phyloP scores from a whole-genome alignment of 64 coral and sea anemone species.

The Dendronephthya gigantea region DNA sequence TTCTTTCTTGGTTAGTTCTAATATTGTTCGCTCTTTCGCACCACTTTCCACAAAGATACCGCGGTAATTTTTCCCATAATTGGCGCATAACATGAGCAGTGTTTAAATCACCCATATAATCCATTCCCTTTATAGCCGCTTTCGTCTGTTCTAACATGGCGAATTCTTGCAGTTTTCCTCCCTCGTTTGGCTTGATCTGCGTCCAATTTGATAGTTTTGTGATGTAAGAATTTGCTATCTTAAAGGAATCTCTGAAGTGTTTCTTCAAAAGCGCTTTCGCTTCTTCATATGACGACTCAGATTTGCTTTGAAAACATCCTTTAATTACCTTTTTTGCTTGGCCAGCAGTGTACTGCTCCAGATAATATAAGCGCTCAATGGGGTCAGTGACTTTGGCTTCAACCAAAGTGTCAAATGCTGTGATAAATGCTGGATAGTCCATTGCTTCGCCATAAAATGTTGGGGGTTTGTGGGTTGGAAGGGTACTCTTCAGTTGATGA shows the following conservation, averaged over 20 bases:
- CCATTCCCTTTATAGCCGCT: constrained; percentile 31
- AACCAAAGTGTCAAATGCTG: constrained; percentile 29
- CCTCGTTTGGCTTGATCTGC: constrained; percentile 24
- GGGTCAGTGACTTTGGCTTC: constrained; percentile 41
- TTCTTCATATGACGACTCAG: not conserved
- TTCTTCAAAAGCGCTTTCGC: constrained; percentile 13
- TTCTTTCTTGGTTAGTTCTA: constrained; percentile 4
- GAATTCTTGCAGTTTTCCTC: constrained; percentile 31
- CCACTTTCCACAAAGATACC: constrained; percentile 49
- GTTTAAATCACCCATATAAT: constrained; percentile 40
- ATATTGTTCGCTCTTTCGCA: constrained; percentile 41
- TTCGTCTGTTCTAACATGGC: constrained; percentile 40
- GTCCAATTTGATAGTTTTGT: constrained; percentile 26
- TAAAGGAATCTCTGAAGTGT: constrained; percentile 31
- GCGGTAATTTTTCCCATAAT: constrained; percentile 46
- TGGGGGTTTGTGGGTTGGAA: constrained; percentile 30
- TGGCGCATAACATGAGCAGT: constrained; percentile 42
- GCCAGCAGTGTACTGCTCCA: constrained; percentile 47
- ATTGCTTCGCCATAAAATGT: constrained; percentile 36
- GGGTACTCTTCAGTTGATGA: constrained; percentile 44
- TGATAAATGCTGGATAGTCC: constrained; percentile 48
- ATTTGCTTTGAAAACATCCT: not conserved
- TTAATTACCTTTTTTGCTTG: constrained; percentile 19
- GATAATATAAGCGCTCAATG: constrained; percentile 39
- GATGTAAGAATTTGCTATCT: constrained; percentile 31